These are phyloP conservation scores for Bradynema listronoti DNA, from an alignment of 1,140 invertebrate species.

Conservation along the genomic window DNA sequence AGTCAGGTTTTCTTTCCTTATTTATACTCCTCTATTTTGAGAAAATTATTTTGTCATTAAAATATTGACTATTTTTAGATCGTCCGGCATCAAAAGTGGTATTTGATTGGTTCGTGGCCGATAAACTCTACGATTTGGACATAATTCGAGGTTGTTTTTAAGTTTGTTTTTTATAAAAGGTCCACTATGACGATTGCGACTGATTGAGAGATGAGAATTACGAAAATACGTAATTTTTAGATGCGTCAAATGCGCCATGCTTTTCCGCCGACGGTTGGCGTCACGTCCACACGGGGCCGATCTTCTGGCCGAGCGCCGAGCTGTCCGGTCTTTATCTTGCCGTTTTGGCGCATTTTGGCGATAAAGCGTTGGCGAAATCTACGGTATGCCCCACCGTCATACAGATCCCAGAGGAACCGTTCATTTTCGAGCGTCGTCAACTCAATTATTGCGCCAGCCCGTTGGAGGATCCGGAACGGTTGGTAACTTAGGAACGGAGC, in stretches of 20 bases:
- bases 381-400: background rate
- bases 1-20: too few species aligned
- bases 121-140: background rate
- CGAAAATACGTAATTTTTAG: background rate
- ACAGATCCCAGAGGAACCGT: too few species aligned
- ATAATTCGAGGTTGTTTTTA: background rate
- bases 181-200: background rate
- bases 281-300: slow-evolving; percentile 4
- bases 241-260: background rate
- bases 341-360: slow-evolving; percentile 12
- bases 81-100: background rate
- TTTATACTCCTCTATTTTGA: too few species aligned
- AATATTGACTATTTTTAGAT: too few species aligned
- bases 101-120: slow-evolving; percentile 5
- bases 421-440: too few species aligned
- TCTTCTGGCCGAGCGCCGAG: slow-evolving; percentile 6
- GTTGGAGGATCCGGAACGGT: too few species aligned
- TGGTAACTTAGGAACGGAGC: too few species aligned
- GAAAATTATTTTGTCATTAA: too few species aligned
- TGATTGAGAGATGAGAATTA: background rate
- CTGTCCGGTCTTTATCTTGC: slow-evolving; percentile 2
- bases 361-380: background rate
- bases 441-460: too few species aligned
- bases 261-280: background rate
- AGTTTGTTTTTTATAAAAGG: background rate